Evolutionary conservation across 2,888 invertebrate genomes (phyloP), one percentile per base, ranked within the genome.

Genomic region (Cheilosia vulpina): DNA sequence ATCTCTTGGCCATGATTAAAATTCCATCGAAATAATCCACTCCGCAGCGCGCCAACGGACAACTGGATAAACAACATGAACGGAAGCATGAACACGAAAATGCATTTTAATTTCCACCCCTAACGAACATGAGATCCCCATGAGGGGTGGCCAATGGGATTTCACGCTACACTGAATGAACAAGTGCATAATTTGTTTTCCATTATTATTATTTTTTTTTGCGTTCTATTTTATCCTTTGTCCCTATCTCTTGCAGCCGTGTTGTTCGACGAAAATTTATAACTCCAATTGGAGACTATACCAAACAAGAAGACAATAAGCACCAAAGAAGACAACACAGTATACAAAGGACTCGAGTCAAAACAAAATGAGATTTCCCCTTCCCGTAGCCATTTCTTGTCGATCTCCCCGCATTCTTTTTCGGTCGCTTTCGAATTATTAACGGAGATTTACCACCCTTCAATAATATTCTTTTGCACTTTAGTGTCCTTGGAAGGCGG

Each of bases 181-280:
- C 81, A 85, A 85, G 85, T 85, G 85, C 85, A 85, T 85, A 85
- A 85, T 85, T 85, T 85, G 81, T 85, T 85, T 85, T 85, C 81
- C 85, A 85, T 85, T 85, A 83, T 78, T 55, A 38, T 38, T 4
- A 13, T 38, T 38, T 78, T 72, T 45, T 53, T 19, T 34, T 17
- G 5, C n/a, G 17, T 52, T 52, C 13, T 52, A 13, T 52, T 24
- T 24, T 27, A 27, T 52, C 24, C 52, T 58, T 45, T 58, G 58
- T 50, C 45, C 45, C 72, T 43, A 24, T 52, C 52, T 52, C 60
- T 45, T 50, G 47, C 38, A 47, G 43, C 65, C 57, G 41, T 63
- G 55, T 73, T 80, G 69, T 76, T 76, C 71, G 72, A 68, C 76
- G 72, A 85, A 77, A 72, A 85, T 85, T 66, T 85, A 81, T 85